Conservation (phyloP, 35 echinoderm and acorn worm genomes). For the Amphiura filiformis region DNA sequence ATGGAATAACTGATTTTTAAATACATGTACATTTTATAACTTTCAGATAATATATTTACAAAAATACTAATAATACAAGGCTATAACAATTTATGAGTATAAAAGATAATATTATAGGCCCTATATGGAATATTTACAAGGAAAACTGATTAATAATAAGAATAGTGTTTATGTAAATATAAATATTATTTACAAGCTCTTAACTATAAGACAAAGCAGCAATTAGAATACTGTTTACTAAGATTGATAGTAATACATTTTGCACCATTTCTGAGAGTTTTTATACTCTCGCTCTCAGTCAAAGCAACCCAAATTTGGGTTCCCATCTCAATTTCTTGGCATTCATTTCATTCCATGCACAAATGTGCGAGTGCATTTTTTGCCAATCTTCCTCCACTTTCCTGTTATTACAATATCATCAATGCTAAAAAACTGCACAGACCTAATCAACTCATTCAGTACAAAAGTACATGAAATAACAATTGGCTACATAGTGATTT, state of each 20-base stretch:
- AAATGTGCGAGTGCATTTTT: not conserved
- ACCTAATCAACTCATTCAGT: not conserved
- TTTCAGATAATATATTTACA: no score
- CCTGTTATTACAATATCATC: not conserved
- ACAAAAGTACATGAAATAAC: no score
- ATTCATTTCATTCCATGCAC: not conserved
- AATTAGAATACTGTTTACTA: not conserved
- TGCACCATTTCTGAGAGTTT: slow-evolving; percentile 1
- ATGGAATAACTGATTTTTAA: no score
- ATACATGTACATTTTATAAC: no score
- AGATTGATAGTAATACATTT: not conserved
- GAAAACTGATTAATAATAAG: no score
- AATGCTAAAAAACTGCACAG: not conserved
- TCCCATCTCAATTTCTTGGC: not conserved
- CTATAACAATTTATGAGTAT: no score
- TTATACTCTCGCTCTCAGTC: not conserved
- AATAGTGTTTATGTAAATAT: not conserved
- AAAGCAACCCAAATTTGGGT: not conserved
- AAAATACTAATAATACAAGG: no score
- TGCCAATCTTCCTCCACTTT: not conserved
- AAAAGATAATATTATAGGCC: no score
- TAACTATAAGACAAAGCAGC: not conserved
- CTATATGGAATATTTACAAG: no score
- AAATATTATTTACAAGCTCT: not conserved
- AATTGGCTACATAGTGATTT: no score